Evolutionary conservation across 2,888 invertebrate species (phyloP), one percentile per base, ranked within the genome.

Genomic region (Drosophila percnosoma): DNA sequence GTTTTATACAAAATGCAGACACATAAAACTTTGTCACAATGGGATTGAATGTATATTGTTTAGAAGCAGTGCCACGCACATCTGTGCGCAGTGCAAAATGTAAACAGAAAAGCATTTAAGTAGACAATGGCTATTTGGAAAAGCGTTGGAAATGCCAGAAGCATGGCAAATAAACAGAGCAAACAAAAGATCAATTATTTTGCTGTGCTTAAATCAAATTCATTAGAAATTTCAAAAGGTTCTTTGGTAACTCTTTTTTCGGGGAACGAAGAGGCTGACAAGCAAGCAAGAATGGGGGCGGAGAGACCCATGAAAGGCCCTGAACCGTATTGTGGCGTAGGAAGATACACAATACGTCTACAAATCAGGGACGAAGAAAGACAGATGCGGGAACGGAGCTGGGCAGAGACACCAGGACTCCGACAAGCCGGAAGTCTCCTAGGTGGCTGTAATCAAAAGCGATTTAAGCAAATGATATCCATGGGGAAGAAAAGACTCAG

Each of bases 101-200:
- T 24, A 24, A 24, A 18, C 27, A 38, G n/a, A 29, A 36, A 27
- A 38, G 40, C 40, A 40, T 40, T 29, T 42, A 40, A 38, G 5
- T 29, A n/a, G 4, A 36, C 49, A 64, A 60, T 31, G 51, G 24
- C 33, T 65, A 40, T 65, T 40, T 34, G 3, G 21, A 45, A 38
- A 29, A 60, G 51, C 49, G 21, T 38, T 38, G 45, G 49, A 51
- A 51, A 55, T 74, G 62, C 54, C 71, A 64, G 51, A 64, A 58
- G 36, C 71, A 71, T 64, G 67, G 57, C 58, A 72, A 80, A 78
- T 59, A 78, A 78, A 66, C 59, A 63, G n/a, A 58, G 5, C 33
- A 15, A 34, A 33, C 51, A 57, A 51, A 36, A 24, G 45, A 45
- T 27, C 51, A 61, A 63, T 29, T 45, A 24, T 8, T 15, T 45